Conservation (phyloP, 1,140 invertebrate genomes). For the Euura lappo region DNA sequence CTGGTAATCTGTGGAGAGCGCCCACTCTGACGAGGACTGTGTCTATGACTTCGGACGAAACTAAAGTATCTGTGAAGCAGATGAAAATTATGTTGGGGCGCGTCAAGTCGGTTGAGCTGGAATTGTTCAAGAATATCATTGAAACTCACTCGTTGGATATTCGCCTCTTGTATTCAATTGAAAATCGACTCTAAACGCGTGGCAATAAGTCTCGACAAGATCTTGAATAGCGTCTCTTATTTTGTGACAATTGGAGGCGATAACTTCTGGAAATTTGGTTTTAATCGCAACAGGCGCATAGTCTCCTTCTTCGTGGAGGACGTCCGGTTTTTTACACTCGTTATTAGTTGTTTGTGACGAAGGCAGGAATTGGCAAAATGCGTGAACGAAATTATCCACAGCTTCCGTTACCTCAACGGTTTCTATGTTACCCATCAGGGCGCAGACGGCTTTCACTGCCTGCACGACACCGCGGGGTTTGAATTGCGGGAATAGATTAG, state of each 20-base stretch:
- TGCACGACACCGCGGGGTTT: constrained; percentile 77
- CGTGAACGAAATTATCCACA: constrained; percentile 72
- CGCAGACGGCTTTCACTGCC: constrained; percentile 90
- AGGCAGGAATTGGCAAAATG: constrained; percentile 63
- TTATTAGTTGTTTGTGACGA: constrained; percentile 57
- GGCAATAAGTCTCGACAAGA: constrained; percentile 81
- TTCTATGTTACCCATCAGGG: constrained; percentile 85
- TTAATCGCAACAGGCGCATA: constrained; percentile 68
- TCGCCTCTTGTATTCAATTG: constrained; percentile 59
- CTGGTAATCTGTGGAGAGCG: constrained; percentile 80
- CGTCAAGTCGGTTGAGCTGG: background rate
- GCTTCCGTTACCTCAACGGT: constrained; percentile 82
- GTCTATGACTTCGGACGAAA: constrained; percentile 76
- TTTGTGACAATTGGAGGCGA: constrained; percentile 69
- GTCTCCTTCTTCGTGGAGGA: constrained; percentile 66
- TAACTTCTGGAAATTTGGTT: constrained; percentile 63
- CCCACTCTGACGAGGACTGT: constrained; percentile 83
- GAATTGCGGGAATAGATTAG: constrained; percentile 55
- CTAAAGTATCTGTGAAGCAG: constrained; percentile 64
- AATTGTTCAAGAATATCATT: constrained; percentile 26
- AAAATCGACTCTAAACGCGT: constrained; percentile 86
- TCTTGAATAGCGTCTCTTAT: constrained; percentile 76
- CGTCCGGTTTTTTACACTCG: constrained; percentile 64
- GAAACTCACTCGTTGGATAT: constrained; percentile 52
- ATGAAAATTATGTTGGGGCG: no score